Evolutionary conservation across 2,113 vertebrate species (phyloP).

Genomic region (Macquaria ambigua): DNA sequence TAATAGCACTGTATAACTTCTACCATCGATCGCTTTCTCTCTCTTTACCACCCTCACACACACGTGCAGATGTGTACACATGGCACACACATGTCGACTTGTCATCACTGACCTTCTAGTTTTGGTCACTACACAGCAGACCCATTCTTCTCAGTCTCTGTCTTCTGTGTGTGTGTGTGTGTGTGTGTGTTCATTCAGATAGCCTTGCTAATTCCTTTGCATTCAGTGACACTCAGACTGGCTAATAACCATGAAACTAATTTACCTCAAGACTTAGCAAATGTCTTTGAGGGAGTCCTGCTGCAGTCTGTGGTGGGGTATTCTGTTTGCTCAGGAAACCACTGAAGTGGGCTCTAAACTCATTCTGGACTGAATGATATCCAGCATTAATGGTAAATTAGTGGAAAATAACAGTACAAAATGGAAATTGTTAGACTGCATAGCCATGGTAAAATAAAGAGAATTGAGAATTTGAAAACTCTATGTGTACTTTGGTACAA

Average conservation of each 20-base stretch:
- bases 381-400: not conserved
- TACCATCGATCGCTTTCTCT: not conserved
- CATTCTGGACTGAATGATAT: not conserved
- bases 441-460: not conserved
- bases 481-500: too few relatives aligned
- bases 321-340: slow-evolving; percentile 3
- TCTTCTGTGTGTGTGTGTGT: slow-evolving; percentile 14
- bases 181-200: slow-evolving; percentile 23
- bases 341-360: not conserved
- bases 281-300: slow-evolving; percentile 8
- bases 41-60: not conserved
- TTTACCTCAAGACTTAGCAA: slow-evolving; percentile 15
- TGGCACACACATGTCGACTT: not conserved
- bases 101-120: slow-evolving; percentile 17
- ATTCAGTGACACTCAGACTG: slow-evolving; percentile 19
- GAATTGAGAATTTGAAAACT: too few relatives aligned
- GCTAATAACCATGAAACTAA: slow-evolving; percentile 42
- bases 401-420: not conserved
- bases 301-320: not conserved
- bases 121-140: slow-evolving; percentile 9
- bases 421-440: too few relatives aligned
- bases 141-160: slow-evolving; percentile 10
- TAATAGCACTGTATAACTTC: slow-evolving; percentile 1
- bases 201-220: not conserved
- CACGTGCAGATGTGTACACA: not conserved